Evolutionary conservation across 1,140 invertebrate species (phyloP).

Genomic region (Trichomalopsis sarcophagae): DNA sequence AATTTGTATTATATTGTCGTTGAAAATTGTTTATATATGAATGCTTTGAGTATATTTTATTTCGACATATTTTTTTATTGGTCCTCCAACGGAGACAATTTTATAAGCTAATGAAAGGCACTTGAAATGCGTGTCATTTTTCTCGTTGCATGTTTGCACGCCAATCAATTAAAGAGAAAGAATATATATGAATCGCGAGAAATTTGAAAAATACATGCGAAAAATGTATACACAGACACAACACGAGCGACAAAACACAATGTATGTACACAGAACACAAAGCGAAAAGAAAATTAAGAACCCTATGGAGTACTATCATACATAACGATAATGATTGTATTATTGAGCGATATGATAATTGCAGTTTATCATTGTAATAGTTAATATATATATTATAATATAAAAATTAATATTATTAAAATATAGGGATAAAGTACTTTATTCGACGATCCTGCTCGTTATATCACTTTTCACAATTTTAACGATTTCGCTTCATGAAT

Average conservation of each 20-base stretch:
- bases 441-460: conserved; percentile 49
- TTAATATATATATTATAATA: conserved; percentile 54
- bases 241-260: conserved; percentile 31
- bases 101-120: conserved; percentile 49
- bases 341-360: conserved; percentile 60
- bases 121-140: conserved; percentile 52
- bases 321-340: conserved; percentile 61
- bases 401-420: conserved; percentile 54
- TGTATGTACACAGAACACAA: conserved; percentile 47
- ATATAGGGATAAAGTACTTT: conserved; percentile 54
- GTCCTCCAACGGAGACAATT: conserved; percentile 34
- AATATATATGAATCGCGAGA: conserved; percentile 24
- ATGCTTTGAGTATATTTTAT: conserved; percentile 41
- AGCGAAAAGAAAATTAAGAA: conserved; percentile 47
- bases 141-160: conserved; percentile 48
- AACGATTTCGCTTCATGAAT: conserved; percentile 40
- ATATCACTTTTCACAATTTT: conserved; percentile 44
- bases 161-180: conserved; percentile 46
- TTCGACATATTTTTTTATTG: conserved; percentile 27
- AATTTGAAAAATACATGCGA: conserved; percentile 37
- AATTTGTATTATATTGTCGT: conserved; percentile 50
- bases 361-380: conserved; percentile 57
- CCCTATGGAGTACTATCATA: conserved; percentile 54
- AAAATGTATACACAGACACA: conserved; percentile 39
- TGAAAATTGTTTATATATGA: conserved; percentile 49